Evolutionary conservation across 2,113 vertebrate species (phyloP).

Genomic region (Tragulus kanchil): DNA sequence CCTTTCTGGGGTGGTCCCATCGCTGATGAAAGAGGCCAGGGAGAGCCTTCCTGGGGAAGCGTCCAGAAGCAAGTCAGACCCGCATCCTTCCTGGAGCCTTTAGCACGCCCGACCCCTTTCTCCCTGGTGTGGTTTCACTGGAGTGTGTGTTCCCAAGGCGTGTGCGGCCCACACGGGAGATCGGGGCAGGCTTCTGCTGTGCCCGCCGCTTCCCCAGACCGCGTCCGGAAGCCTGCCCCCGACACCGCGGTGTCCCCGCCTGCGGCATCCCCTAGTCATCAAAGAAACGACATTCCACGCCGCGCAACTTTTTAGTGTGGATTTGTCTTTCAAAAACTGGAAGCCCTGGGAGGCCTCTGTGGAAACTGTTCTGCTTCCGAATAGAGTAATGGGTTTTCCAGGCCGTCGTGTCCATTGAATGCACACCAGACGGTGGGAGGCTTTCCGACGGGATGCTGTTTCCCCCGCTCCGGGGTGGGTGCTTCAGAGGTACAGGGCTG

Average conservation of each 20-base stretch:
- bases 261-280: constrained; percentile 33
- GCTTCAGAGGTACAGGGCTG: not conserved
- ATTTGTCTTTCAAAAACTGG: constrained; percentile 65
- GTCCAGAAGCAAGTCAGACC: not conserved
- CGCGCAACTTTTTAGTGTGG: constrained; percentile 60
- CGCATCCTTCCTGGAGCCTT: constrained; percentile 7
- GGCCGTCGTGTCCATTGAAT: constrained; percentile 2
- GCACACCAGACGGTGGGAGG: not conserved
- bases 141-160: constrained; percentile 9
- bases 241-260: not conserved
- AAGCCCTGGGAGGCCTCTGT: constrained; percentile 10
- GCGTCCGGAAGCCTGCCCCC: not conserved
- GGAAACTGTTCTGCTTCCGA: constrained; percentile 51
- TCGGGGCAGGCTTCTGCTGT: not conserved
- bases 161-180: not conserved
- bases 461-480: not conserved
- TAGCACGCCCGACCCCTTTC: not conserved
- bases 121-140: not conserved
- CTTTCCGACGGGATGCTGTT: not conserved
- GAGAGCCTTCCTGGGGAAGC: constrained; percentile 5
- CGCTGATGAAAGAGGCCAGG: not conserved
- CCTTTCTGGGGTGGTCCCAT: constrained; percentile 42
- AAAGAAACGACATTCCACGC: constrained; percentile 34
- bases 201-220: not conserved
- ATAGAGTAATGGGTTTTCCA: constrained; percentile 72